These are phyloP conservation scores for Plagodis pulveraria DNA, from an alignment of 2,888 invertebrate species.

Conservation along the genomic window DNA sequence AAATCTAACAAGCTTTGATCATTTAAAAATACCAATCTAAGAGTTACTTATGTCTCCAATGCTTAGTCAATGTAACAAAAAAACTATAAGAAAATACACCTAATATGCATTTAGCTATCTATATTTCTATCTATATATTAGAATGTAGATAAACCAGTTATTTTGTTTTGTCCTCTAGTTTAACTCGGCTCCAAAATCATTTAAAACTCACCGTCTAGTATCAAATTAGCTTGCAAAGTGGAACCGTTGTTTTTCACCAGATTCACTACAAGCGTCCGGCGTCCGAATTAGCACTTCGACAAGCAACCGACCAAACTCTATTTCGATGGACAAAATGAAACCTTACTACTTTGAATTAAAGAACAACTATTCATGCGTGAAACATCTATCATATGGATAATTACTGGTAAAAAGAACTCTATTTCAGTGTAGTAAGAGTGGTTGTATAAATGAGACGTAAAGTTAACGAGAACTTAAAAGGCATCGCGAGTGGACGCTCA, in stretches of 20 bases:
- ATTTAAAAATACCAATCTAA: not conserved
- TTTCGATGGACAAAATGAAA: conserved; percentile 3
- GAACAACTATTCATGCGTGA: conserved; percentile 3
- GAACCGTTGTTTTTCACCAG: conserved; percentile 14
- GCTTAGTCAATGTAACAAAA: no score
- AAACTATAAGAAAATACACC: no score
- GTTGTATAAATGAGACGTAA: conserved; percentile 1
- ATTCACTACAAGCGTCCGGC: conserved; percentile 13
- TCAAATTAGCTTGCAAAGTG: conserved; percentile 2
- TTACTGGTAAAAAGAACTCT: conserved; percentile 10
- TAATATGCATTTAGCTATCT: no score
- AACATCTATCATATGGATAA: conserved; percentile 11
- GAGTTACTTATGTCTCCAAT: no score
- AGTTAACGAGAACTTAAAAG: conserved; percentile 22
- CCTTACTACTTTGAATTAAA: conserved; percentile 8
- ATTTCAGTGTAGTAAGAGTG: conserved; percentile 6
- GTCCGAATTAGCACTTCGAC: conserved; percentile 19
- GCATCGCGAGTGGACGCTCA: conserved; percentile 19
- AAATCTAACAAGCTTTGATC: conserved; percentile 1
- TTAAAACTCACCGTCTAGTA: conserved; percentile 3
- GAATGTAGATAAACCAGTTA: no score
- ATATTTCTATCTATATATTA: no score
- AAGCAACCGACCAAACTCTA: conserved; percentile 13
- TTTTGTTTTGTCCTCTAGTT: not conserved
- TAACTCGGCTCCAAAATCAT: not conserved